Evolutionary conservation across 2,888 invertebrate genomes (phyloP), one percentile per base, ranked within the genome.

Genomic region (Acanthosepion lycidas): DNA sequence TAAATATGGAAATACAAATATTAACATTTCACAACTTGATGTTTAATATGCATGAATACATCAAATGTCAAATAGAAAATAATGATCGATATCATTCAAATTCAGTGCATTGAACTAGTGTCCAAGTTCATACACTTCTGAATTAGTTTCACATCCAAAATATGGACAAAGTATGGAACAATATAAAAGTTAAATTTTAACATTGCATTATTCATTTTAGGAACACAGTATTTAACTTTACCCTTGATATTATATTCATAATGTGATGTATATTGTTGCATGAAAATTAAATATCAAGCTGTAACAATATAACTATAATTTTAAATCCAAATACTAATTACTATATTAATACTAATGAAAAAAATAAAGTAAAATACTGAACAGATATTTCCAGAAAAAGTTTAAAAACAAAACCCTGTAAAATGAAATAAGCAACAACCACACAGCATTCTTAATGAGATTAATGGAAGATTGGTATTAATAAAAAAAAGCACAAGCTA

Each of bases 311-410:
- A n/a, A 12, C n/a, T 78, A 64, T 64, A 64, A 8, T 64, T 64
- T 28, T 64, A 28, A 28, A 64, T 64, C 28, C 6, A 64, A 64
- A 64, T 20, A 26, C 6, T 26, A 5, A 64, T 64, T 64, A 64
- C 78, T 78, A n/a, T 9, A n/a, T n/a, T n/a, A n/a, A n/a, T 64
- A 26, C 6, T 78, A 78, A 8, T 78, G n/a, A 12, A 18, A n/a
- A 9, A n/a, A n/a, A 78, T n/a, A 78, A n/a, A 78, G 1, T 9
- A 78, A 78, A 78, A 78, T 78, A 78, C 15, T 78, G 78, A 78
- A 78, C 78, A 78, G 78, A 78, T 78, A 78, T 78, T 78, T 78
- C 78, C 78, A 78, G 78, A 78, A 78, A 78, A 78, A 78, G 12
- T 8, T 28, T 78, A 12, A 78, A 78, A 78, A 28, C 28, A n/a